Conservation (phyloP, 2,797 vertebrate species). For the Cuculus canorus region DNA sequence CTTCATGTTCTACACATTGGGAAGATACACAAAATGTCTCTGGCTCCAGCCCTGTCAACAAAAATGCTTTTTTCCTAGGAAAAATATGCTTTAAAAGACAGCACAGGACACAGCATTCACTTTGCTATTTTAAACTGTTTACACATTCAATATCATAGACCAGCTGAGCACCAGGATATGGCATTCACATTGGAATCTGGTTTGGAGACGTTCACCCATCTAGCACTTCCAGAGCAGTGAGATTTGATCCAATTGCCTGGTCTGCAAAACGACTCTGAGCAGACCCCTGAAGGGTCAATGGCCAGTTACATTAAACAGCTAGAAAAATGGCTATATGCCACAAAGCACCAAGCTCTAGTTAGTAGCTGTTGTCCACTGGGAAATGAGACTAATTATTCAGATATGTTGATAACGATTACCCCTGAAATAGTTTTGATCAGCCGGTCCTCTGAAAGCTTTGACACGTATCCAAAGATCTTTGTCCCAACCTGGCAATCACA, state of each 20-base stretch:
- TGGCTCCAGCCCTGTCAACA: background rate
- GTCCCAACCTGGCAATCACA: background rate
- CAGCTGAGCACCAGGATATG: background rate
- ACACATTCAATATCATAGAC: background rate
- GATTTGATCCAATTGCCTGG: background rate
- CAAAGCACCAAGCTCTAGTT: background rate
- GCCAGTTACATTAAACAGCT: background rate
- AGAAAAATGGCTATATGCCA: background rate
- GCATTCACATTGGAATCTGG: background rate
- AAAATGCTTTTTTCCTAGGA: background rate
- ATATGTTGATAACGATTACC: background rate
- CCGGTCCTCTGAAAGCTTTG: background rate
- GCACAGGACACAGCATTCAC: background rate
- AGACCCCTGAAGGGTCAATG: background rate
- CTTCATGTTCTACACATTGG: background rate
- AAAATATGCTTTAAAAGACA: background rate
- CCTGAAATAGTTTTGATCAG: background rate
- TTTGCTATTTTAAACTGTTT: background rate
- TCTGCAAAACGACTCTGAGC: background rate
- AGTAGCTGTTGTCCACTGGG: background rate
- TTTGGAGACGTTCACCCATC: background rate
- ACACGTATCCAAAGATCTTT: background rate
- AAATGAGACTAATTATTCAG: background rate
- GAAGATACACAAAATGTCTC: background rate
- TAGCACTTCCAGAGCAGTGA: background rate